These are phyloP conservation scores for Cylloceria caligata DNA, from an alignment of 2,888 invertebrate genomes.

Conservation along the genomic window DNA sequence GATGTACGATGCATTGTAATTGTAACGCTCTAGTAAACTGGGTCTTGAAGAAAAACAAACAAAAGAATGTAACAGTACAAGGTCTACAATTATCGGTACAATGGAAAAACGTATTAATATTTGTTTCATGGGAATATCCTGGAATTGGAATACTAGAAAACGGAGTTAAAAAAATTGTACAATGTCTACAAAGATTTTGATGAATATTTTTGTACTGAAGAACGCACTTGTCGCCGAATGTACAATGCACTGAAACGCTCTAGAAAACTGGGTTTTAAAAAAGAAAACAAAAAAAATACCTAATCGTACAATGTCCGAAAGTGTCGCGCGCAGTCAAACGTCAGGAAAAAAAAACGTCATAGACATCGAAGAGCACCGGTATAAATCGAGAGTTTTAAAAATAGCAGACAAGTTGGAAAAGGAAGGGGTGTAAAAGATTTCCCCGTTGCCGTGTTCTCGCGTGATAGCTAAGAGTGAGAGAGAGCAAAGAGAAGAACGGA, in stretches of 20 bases:
- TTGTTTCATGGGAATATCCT: not conserved
- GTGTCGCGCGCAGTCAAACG: slow-evolving; percentile 15
- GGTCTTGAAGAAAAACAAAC: not conserved
- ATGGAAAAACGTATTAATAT: no score
- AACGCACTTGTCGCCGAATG: no score
- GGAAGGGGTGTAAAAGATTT: slow-evolving; percentile 41
- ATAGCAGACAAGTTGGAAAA: slow-evolving; percentile 51
- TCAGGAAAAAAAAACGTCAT: slow-evolving; percentile 11
- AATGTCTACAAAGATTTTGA: no score
- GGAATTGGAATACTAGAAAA: no score
- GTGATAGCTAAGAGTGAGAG: slow-evolving; percentile 12
- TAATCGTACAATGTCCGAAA: slow-evolving; percentile 21
- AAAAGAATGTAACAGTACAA: no score
- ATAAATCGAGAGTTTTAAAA: slow-evolving; percentile 53
- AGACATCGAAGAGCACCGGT: slow-evolving; percentile 36
- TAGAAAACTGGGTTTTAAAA: not conserved
- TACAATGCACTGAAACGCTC: no score
- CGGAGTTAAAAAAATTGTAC: no score
- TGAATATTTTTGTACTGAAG: no score
- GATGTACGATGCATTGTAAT: no score
- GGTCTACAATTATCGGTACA: no score
- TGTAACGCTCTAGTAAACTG: not conserved
- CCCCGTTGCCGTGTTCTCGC: slow-evolving; percentile 15
- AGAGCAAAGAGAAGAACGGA: slow-evolving; percentile 11
- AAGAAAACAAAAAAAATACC: slow-evolving; percentile 8